A percentile compares a stretch with the other conserved stretches of the same genome.
Conservation (phyloP, 2,113 vertebrate genomes). For the Sigmodon hispidus region DNA sequence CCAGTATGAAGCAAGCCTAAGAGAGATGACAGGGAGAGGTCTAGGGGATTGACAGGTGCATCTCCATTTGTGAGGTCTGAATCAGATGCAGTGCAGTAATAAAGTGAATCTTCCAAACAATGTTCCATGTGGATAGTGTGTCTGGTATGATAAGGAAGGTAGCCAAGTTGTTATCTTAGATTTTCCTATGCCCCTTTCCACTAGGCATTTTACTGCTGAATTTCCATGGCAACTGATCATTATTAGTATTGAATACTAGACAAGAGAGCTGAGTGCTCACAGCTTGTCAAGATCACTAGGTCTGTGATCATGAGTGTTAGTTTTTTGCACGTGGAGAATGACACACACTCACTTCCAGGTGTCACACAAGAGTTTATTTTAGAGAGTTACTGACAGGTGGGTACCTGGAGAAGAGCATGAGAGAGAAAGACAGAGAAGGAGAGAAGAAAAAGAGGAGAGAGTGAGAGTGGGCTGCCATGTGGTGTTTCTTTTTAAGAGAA, state of each 20-base stretch:
- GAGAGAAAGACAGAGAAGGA: too few species aligned
- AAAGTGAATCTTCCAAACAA: not conserved
- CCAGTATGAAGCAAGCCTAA: not conserved
- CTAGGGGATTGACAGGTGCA: accelerated
- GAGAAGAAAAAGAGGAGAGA: too few species aligned
- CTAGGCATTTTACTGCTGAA: not conserved
- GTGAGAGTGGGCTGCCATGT: too few species aligned
- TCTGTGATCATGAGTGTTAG: too few species aligned
- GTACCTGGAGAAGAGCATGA: too few species aligned
- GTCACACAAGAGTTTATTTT: too few species aligned
- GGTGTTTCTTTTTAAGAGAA: too few species aligned
- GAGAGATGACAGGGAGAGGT: not conserved
- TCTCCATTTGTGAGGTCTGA: not conserved
- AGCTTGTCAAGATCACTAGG: not conserved
- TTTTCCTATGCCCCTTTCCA: too few species aligned
- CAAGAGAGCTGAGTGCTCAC: not conserved
- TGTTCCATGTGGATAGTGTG: not conserved
- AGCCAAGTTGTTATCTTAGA: not conserved
- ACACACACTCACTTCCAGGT: too few species aligned
- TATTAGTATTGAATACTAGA: not conserved
- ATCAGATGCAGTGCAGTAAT: not conserved
- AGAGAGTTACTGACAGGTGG: too few species aligned
- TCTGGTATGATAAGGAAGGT: not conserved
- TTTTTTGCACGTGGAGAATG: too few species aligned
- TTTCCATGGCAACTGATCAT: not conserved